Evolutionary conservation across 1,140 invertebrate genomes (phyloP), one percentile per base, ranked within the genome.

Genomic region (Drosophila tani): DNA sequence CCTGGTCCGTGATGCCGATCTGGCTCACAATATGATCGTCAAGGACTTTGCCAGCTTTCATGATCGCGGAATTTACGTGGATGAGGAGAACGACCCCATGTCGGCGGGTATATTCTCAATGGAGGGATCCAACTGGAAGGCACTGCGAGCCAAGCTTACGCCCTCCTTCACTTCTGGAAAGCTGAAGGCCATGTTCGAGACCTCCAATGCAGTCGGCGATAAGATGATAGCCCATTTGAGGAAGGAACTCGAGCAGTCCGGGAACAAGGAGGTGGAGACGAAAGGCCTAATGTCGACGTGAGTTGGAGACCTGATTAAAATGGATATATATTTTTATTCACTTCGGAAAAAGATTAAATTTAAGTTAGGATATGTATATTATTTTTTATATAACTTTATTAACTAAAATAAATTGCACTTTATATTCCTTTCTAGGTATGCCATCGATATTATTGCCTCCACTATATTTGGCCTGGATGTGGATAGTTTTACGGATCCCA

Each of bases 121-220:
- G 32, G 87, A 93, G 38, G 93, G 92, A 15, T 82, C 91, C 73
- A 91, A 68, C 0, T 95, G 95, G 95, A 93, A 82, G 63, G 78
- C 77, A 6, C 58, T 95, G 3, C 90, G 95, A 19, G 71, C 87
- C 0, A 94, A 94, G 73, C 60, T 95, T 2, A 93, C 93, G 0
- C 94, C 95, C 0, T 93, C 94, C 1, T 95, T 95, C 69, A 94
- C 94, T 0, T 93, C 94, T 0, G 93, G 93, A 7, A 95, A 95
- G 79, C 78, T 95, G 3, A 95, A 94, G 75, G 82, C 76, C 0
- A 95, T 95, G 93, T 94, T 94, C 40, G 58, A 79, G 3, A 90
- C 93, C 0, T 68, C 95, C 0, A 80, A 93, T 21, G 90, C 93
- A 4, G 86, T 92, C 29, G 93, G 93, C 3, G 90, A 93, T 19